A percentile compares a stretch with the other conserved stretches of the same genome.
phyloP scores from a whole-genome alignment of 1,140 invertebrate species.

The Caenorhabditis inopinata region DNA sequence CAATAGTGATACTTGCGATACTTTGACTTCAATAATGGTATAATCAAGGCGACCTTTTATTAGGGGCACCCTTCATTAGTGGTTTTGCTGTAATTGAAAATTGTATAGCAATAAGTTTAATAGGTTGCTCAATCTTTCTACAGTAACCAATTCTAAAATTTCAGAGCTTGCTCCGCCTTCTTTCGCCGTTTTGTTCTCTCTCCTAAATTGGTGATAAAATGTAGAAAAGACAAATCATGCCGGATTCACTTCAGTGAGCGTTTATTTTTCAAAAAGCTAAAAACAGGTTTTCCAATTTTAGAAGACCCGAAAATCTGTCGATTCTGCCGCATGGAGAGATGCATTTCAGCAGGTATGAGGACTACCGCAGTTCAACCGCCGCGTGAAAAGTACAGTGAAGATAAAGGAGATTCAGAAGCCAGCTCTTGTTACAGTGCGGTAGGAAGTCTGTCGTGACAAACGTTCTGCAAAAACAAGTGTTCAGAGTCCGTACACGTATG shows the following conservation, averaged over 20 bases:
- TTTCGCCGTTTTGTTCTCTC: not conserved
- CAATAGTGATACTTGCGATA: no score
- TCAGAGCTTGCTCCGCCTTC: slow-evolving; percentile 9
- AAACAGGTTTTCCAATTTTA: not conserved
- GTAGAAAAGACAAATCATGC: not conserved
- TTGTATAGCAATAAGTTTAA: no score
- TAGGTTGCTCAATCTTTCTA: not conserved
- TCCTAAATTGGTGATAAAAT: not conserved
- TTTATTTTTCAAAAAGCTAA: no score
- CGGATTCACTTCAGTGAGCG: not conserved
- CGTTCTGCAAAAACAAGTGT: not conserved
- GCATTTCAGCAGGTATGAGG: not conserved
- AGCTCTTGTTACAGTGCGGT: not conserved
- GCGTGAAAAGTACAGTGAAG: slow-evolving; percentile 8
- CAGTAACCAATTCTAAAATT: not conserved
- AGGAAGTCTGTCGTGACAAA: not conserved
- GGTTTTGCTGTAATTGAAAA: no score
- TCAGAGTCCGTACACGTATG: not conserved
- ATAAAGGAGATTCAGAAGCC: not conserved
- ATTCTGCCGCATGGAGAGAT: not conserved
- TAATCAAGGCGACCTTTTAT: no score
- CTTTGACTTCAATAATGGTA: no score
- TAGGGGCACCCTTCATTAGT: no score
- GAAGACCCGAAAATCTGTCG: not conserved
- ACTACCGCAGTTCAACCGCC: not conserved